Percentiles rank a stretch among this genome's conserved stretches.
Evolutionary conservation across 2,113 vertebrate species (phyloP).

Genomic region (Dromaius novaehollandiae): DNA sequence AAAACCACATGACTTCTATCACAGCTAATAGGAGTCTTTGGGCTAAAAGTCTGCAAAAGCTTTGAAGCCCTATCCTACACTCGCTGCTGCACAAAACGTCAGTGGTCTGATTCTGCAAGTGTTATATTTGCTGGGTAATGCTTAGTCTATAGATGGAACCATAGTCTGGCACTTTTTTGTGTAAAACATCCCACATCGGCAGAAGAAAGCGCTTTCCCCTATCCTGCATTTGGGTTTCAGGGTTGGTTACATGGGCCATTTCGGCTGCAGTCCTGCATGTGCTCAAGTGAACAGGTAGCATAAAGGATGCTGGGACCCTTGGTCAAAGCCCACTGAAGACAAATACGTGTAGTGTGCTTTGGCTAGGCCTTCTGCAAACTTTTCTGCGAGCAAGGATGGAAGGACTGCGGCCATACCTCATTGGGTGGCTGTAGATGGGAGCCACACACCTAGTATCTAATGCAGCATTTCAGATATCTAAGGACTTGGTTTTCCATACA

Average conservation of each 20-base stretch:
- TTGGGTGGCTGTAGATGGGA: background rate
- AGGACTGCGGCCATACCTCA: background rate
- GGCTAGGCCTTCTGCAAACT: background rate
- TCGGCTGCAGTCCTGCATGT: background rate
- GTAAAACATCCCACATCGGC: background rate
- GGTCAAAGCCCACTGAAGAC: too few relatives aligned
- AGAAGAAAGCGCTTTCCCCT: background rate
- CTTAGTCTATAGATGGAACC: background rate
- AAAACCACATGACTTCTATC: background rate
- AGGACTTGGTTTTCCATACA: background rate
- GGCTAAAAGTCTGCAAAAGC: background rate
- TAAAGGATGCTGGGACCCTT: background rate
- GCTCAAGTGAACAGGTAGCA: background rate
- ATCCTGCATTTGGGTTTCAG: background rate
- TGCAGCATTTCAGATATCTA: background rate
- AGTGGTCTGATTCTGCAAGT: background rate
- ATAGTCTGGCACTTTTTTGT: fast-evolving
- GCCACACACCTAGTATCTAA: background rate
- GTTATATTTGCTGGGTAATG: background rate
- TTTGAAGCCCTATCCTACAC: background rate
- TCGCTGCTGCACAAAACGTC: constrained; percentile 18
- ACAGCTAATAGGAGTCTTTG: background rate
- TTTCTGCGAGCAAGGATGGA: background rate
- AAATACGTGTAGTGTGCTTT: background rate
- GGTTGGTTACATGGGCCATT: background rate